A percentile compares a stretch with the other conserved stretches of the same genome.
phyloP scores from a whole-genome alignment of 2,797 vertebrate genomes.

The Chanos chanos region DNA sequence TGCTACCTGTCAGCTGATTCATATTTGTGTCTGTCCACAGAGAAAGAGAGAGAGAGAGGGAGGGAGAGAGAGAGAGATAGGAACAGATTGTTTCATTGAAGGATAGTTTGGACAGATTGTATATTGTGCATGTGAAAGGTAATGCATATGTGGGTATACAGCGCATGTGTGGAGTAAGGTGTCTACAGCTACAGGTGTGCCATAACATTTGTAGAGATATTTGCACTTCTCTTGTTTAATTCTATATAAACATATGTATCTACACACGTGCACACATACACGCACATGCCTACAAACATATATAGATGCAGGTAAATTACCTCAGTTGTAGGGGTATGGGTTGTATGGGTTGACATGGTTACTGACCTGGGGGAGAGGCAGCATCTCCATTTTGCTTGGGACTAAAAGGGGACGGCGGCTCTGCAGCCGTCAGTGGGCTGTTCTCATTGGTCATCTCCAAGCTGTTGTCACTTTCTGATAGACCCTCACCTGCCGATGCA shows the following conservation, averaged over 20 bases:
- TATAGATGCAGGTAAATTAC: no score
- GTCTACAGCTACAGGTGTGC: no score
- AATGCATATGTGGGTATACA: neutral
- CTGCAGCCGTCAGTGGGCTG: slow-evolving; percentile 69
- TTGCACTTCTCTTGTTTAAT: no score
- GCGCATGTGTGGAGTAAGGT: neutral
- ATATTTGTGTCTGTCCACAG: neutral
- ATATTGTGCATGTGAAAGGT: neutral
- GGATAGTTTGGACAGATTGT: neutral
- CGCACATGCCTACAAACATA: no score
- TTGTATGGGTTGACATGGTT: neutral
- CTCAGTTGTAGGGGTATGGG: no score
- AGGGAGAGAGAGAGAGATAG: neutral
- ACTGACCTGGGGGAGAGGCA: slow-evolving; percentile 65
- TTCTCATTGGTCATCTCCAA: slow-evolving; percentile 72
- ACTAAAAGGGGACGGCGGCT: slow-evolving; percentile 74
- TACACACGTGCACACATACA: no score
- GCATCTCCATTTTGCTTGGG: slow-evolving; percentile 71
- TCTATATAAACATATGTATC: no score
- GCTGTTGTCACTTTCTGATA: slow-evolving; percentile 67
- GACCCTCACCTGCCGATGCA: slow-evolving; percentile 54
- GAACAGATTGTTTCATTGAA: no score
- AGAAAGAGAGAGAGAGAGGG: neutral
- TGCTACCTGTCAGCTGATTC: slow-evolving; percentile 35
- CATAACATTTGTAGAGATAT: no score